Evolutionary conservation across 2,888 invertebrate species (phyloP), one percentile per base, ranked within the genome.

Genomic region (Polylopha cassiicola): DNA sequence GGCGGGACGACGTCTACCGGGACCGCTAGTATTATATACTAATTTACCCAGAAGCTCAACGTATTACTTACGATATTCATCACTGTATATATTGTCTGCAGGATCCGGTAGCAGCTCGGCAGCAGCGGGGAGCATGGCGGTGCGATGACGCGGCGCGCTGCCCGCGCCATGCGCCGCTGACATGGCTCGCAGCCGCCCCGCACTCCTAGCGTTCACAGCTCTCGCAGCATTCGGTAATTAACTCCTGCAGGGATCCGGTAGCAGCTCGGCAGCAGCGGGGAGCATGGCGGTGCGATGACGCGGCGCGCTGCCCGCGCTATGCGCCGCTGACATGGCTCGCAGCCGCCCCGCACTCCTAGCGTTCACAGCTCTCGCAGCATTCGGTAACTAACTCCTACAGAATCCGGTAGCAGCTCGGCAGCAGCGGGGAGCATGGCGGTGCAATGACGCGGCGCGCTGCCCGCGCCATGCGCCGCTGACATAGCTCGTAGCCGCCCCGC

Each of bases 401-500:
- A n/a, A n/a, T n/a, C n/a, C n/a, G n/a, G n/a, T 15, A 16, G 4
- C 11, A 10, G 3, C 17, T 8, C 26, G 7, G n/a, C n/a, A 14
- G 4, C 4, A 26, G 6, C 11, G 3, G 3, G 11, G 11, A 9
- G 10, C 65, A 72, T 69, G 73, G 58, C 3, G 24, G 13, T 11
- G 13, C 24, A 9, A 6, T n/a, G 9, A 27, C 14, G 9, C 4
- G 8, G 16, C 69, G 65, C 59, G 67, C 66, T 63, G 56, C 51
- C 45, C 74, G 70, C 78, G 78, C 71, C 80, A 76, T 79, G 84
- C 72, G 73, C 64, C 75, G 81, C 80, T 84, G 84, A 81, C 80
- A 85, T 84, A 84, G 84, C 84, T 68, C 70, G 69, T 74, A 77
- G 82, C 81, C 78, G 80, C 82, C 74, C 78, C 75, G 74, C 81